phyloP scores from a whole-genome alignment of 2,113 vertebrate species.

The Centropristis striata region DNA sequence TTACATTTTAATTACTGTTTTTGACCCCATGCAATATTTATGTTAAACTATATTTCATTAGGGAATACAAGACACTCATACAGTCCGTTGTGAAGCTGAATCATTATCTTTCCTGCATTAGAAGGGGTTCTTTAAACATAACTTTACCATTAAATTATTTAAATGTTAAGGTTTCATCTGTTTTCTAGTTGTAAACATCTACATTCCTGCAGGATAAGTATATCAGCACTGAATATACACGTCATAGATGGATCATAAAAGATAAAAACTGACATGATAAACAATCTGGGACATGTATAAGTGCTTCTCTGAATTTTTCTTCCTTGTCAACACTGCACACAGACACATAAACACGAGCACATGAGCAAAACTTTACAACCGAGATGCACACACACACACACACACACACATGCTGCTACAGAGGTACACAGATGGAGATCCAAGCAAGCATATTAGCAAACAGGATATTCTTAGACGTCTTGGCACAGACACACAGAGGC shows the following conservation, averaged over 20 bases:
- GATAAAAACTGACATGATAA: background rate
- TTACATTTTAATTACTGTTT: too few species aligned
- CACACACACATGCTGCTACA: constrained; percentile 49
- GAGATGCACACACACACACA: constrained; percentile 29
- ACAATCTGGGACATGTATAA: background rate
- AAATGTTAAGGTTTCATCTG: background rate
- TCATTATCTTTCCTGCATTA: background rate
- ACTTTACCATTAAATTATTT: background rate
- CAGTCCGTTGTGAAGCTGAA: background rate
- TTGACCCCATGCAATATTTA: background rate
- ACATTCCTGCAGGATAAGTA: background rate
- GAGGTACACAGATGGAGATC: constrained; percentile 49
- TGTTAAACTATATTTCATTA: background rate
- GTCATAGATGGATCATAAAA: background rate
- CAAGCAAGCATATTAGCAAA: constrained; percentile 67
- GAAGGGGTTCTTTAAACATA: background rate
- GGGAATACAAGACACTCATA: too few species aligned
- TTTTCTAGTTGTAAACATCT: too few species aligned
- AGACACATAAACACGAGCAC: background rate
- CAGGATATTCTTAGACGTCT: constrained; percentile 74
- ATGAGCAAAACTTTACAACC: constrained; percentile 19
- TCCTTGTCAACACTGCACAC: constrained; percentile 1
- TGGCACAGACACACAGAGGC: constrained; percentile 75
- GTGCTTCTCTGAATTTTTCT: background rate
- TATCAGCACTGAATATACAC: background rate